Evolutionary conservation across 2,888 invertebrate genomes (phyloP).

Genomic region (Caenorhabditis zanzibari): DNA sequence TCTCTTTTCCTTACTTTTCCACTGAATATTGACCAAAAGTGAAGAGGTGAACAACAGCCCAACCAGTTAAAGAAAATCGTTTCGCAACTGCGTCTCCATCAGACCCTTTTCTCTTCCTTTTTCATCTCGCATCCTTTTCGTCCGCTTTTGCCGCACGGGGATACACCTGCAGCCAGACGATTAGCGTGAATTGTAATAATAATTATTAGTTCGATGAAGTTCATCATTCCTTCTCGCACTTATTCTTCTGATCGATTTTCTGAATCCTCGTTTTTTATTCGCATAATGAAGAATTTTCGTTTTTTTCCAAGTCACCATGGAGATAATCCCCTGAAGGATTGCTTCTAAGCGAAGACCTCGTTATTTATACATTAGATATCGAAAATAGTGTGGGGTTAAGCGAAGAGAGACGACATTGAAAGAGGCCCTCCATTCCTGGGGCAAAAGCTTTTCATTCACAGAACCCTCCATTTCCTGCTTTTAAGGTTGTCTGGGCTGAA

Average conservation of each 20-base stretch:
- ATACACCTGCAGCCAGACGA: slow-evolving; percentile 46
- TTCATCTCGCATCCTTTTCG: slow-evolving; percentile 8
- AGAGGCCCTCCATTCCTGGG: background rate
- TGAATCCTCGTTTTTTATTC: background rate
- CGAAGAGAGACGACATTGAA: slow-evolving; percentile 26
- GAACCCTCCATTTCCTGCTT: background rate
- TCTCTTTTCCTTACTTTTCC: slow-evolving; percentile 24
- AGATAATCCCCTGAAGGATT: slow-evolving; percentile 36
- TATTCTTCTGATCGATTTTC: background rate
- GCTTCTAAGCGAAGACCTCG: background rate
- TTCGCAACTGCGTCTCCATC: slow-evolving; percentile 40
- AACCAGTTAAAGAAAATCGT: slow-evolving; percentile 54
- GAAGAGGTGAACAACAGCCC: slow-evolving; percentile 27
- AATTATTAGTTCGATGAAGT: slow-evolving; percentile 48
- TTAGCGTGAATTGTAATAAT: slow-evolving; percentile 55
- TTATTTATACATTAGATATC: slow-evolving; percentile 46
- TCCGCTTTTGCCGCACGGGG: slow-evolving; percentile 43
- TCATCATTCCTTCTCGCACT: slow-evolving; percentile 1
- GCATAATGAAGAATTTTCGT: background rate
- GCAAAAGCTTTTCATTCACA: slow-evolving; percentile 14
- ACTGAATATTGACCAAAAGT: slow-evolving; percentile 44
- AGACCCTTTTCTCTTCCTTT: slow-evolving; percentile 16
- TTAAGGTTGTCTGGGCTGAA: background rate
- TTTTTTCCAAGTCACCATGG: slow-evolving; percentile 36
- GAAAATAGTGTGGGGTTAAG: slow-evolving; percentile 15